Evolutionary conservation across 2,888 invertebrate genomes (phyloP).

Genomic region (Pherbina coryleti): DNA sequence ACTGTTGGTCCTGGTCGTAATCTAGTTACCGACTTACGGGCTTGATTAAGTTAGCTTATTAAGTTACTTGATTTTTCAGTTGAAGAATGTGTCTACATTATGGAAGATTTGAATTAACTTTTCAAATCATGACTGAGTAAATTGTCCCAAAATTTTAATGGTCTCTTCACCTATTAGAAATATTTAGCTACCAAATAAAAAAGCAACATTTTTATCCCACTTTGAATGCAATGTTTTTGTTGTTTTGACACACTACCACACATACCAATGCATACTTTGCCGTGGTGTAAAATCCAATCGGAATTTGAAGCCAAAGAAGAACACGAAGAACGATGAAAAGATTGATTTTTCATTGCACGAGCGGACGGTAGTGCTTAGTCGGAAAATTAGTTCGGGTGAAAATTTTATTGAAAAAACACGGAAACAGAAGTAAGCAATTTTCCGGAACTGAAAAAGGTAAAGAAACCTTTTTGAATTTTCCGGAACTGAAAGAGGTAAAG

Average conservation of each 20-base stretch:
- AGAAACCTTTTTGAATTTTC: slow-evolving; percentile 37
- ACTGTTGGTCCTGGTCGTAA: too few species aligned
- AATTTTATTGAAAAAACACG: slow-evolving; percentile 46
- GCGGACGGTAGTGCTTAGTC: slow-evolving; percentile 35
- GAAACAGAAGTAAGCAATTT: slow-evolving; percentile 42
- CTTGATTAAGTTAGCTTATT: too few species aligned
- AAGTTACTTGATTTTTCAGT: too few species aligned
- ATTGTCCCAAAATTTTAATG: too few species aligned
- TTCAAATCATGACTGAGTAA: too few species aligned
- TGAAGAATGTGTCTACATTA: too few species aligned
- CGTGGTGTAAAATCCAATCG: slow-evolving; percentile 35
- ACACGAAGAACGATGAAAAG: slow-evolving; percentile 53
- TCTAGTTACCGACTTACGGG: too few species aligned
- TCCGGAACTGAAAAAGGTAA: slow-evolving; percentile 38
- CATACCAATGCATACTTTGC: background rate
- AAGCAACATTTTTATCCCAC: slow-evolving; percentile 21
- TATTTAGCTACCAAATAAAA: background rate
- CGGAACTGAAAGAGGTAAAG: slow-evolving; percentile 26
- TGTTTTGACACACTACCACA: background rate
- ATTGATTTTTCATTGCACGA: slow-evolving; percentile 61
- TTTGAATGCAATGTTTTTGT: background rate
- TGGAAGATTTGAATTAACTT: too few species aligned
- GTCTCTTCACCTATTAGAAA: too few species aligned
- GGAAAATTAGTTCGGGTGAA: slow-evolving; percentile 52
- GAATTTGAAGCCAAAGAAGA: slow-evolving; percentile 34